Percentiles rank a stretch among this genome's conserved stretches.
These are phyloP conservation scores for Drosophila hamatofila DNA, from an alignment of 2,888 invertebrate species.

Conservation along the genomic window DNA sequence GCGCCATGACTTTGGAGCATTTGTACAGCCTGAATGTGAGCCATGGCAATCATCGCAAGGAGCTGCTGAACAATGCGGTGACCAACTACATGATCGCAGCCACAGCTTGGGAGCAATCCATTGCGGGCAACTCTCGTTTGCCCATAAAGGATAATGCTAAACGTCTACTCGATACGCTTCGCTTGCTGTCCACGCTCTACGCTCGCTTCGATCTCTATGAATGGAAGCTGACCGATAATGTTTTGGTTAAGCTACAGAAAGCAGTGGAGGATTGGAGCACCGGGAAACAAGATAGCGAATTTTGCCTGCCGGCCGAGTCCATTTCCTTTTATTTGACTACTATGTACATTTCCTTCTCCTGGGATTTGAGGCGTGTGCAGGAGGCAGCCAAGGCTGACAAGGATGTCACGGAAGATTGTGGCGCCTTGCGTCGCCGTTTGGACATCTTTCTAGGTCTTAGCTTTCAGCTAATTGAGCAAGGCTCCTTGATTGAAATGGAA, in stretches of 20 bases:
- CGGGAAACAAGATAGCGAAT: background rate
- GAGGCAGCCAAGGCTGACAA: accelerated
- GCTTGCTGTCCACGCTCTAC: slow-evolving; percentile 36
- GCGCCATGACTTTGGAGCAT: slow-evolving; percentile 35
- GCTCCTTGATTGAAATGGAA: background rate
- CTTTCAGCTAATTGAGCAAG: slow-evolving; percentile 16
- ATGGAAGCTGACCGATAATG: slow-evolving; percentile 20
- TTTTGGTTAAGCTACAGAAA: slow-evolving; percentile 21
- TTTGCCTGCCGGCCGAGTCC: background rate
- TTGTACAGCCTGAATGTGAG: background rate
- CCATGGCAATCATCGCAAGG: background rate
- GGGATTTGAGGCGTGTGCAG: slow-evolving; percentile 33
- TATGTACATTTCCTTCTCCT: slow-evolving; percentile 37
- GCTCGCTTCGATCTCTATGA: slow-evolving; percentile 44
- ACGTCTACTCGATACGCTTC: slow-evolving; percentile 28
- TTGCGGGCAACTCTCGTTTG: background rate
- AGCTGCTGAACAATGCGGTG: slow-evolving; percentile 44
- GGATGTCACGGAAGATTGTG: slow-evolving; percentile 11
- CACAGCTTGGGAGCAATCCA: slow-evolving; percentile 15
- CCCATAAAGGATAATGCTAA: background rate
- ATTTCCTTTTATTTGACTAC: slow-evolving; percentile 32
- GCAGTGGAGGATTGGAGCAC: background rate
- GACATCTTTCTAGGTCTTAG: slow-evolving; percentile 26
- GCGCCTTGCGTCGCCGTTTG: slow-evolving; percentile 18
- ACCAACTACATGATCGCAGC: slow-evolving; percentile 37